Evolutionary conservation across 2,113 vertebrate species (phyloP).

Genomic region (Bungarus multicinctus): DNA sequence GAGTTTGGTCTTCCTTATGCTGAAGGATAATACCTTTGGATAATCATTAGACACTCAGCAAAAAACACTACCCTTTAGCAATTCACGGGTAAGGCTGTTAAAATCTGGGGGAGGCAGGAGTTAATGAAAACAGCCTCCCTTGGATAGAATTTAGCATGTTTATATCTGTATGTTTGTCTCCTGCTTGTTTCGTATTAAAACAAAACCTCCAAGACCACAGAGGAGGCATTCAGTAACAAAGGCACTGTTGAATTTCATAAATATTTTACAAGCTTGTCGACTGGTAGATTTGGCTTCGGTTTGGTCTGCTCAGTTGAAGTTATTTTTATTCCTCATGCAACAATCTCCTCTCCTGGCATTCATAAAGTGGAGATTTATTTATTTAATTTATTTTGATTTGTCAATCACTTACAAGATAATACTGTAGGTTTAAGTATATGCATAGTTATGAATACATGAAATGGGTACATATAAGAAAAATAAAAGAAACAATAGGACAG

Average conservation of each 20-base stretch:
- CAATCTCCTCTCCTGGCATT: background rate
- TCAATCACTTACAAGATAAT: too few species aligned
- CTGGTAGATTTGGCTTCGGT: background rate
- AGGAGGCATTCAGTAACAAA: background rate
- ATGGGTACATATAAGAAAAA: too few species aligned
- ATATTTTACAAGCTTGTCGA: background rate
- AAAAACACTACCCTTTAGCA: slow-evolving; percentile 18
- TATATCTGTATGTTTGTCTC: background rate
- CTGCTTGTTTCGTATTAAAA: background rate
- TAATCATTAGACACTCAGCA: slow-evolving; percentile 31
- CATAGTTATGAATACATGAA: too few species aligned
- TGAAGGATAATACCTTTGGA: slow-evolving; percentile 21
- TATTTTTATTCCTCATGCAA: background rate
- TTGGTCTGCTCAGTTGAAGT: background rate
- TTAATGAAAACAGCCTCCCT: slow-evolving; percentile 1
- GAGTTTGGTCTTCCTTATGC: background rate
- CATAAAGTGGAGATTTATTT: background rate
- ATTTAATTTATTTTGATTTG: too few species aligned
- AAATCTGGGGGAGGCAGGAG: background rate
- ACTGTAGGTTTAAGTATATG: too few species aligned
- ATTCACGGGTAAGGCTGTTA: background rate
- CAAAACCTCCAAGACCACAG: background rate
- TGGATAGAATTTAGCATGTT: background rate
- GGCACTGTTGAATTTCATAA: background rate
- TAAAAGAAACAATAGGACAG: too few species aligned